These are phyloP conservation scores for Cetonia aurata DNA, from an alignment of 2,888 invertebrate species.

Conservation along the genomic window DNA sequence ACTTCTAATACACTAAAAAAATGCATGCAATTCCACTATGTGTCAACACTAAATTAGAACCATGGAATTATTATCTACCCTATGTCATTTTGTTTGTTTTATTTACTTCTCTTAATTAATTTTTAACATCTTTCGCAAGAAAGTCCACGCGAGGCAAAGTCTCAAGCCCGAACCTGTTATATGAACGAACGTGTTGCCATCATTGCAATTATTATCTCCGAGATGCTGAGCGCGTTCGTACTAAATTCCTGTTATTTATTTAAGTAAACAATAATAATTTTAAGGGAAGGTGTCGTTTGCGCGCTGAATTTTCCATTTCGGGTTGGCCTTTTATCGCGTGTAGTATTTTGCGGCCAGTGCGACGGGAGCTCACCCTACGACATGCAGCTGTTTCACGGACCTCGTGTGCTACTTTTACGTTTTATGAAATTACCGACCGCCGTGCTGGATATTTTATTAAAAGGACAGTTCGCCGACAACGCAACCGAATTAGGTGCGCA, in stretches of 20 bases:
- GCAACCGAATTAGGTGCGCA: slow-evolving; percentile 1
- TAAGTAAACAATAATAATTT: slow-evolving; percentile 39
- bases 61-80: too few relatives aligned
- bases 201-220: slow-evolving; percentile 8
- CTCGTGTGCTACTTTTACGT: slow-evolving; percentile 40
- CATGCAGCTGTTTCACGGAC: slow-evolving; percentile 43
- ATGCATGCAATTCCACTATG: too few relatives aligned
- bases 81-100: too few relatives aligned
- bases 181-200: slow-evolving; percentile 18
- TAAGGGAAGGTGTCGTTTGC: slow-evolving; percentile 12
- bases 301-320: slow-evolving; percentile 31
- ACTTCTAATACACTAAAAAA: too few relatives aligned
- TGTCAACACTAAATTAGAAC: too few relatives aligned
- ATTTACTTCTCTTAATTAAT: too few relatives aligned
- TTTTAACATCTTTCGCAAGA: too few relatives aligned
- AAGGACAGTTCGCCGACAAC: slow-evolving; percentile 4
- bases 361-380: not conserved
- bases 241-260: slow-evolving; percentile 41
- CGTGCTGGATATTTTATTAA: slow-evolving; percentile 26
- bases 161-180: not conserved
- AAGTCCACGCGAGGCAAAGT: too few relatives aligned
- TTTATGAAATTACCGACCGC: slow-evolving; percentile 31
- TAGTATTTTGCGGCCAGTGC: slow-evolving; percentile 7
- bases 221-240: slow-evolving; percentile 28
- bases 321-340: slow-evolving; percentile 29